Conservation (phyloP, 2,797 vertebrate genomes). For the Leucoraja ocellata region DNA sequence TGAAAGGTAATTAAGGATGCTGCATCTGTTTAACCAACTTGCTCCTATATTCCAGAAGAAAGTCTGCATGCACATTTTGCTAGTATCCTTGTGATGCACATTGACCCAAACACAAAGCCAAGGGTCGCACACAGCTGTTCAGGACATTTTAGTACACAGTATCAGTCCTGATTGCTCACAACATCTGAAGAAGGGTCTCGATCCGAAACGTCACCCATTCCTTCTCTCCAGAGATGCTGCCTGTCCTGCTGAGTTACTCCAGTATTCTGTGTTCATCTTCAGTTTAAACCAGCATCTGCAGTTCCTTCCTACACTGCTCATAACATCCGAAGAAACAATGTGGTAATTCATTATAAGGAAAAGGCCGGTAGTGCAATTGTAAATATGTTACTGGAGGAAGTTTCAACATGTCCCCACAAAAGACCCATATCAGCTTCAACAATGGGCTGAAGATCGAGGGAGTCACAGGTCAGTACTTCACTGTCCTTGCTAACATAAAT, state of each 20-base stretch:
- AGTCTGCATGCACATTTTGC: not conserved
- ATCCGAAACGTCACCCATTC: too few relatives aligned
- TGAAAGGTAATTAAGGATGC: not conserved
- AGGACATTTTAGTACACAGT: not conserved
- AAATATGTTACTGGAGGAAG: not conserved
- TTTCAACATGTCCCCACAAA: not conserved
- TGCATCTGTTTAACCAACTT: not conserved
- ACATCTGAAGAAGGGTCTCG: not conserved
- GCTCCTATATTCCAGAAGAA: not conserved
- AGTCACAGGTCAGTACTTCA: not conserved
- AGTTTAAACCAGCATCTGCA: too few relatives aligned
- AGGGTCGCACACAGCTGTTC: not conserved
- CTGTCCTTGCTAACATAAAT: not conserved
- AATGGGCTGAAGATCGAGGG: not conserved
- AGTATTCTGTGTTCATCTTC: too few relatives aligned
- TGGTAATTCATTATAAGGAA: not conserved
- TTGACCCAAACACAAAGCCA: slow-evolving; percentile 11
- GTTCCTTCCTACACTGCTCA: too few relatives aligned
- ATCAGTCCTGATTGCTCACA: not conserved
- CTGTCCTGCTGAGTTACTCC: too few relatives aligned
- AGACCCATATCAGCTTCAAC: not conserved
- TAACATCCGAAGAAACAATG: not conserved
- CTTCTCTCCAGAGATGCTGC: too few relatives aligned
- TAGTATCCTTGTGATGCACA: not conserved
- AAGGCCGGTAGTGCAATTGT: not conserved